Conservation (phyloP, 2,888 invertebrate genomes). For the Hedya salicella region DNA sequence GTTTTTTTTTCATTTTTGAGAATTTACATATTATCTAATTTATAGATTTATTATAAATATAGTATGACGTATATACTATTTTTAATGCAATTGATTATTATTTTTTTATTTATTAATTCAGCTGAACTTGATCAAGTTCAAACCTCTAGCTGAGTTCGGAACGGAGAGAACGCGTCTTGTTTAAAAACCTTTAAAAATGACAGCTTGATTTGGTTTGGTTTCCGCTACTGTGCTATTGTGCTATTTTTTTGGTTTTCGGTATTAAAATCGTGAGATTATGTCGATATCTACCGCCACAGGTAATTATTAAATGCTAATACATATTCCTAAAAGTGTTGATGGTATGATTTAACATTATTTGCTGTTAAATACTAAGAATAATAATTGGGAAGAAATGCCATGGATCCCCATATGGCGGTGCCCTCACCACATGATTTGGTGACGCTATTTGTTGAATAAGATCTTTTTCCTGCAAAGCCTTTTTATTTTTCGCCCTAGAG, state of each 20-base stretch:
- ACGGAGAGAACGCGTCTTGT: conserved; percentile 57
- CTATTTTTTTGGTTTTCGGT: conserved; percentile 81
- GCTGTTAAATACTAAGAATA: conserved; percentile 72
- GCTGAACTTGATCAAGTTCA: background rate
- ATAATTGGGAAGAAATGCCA: conserved; percentile 83
- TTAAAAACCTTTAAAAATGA: conserved; percentile 77
- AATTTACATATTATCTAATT: conserved; percentile 4
- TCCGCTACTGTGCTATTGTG: conserved; percentile 84
- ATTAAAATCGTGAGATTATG: conserved; percentile 75
- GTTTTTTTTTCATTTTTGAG: background rate
- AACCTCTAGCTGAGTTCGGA: conserved; percentile 49
- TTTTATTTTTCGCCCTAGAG: conserved; percentile 52
- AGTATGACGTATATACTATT: conserved; percentile 30
- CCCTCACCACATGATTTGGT: conserved; percentile 83
- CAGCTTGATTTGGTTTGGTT: conserved; percentile 85
- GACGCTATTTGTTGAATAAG: conserved; percentile 74
- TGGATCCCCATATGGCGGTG: conserved; percentile 85
- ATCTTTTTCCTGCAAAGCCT: conserved; percentile 55
- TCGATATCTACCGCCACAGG: conserved; percentile 83
- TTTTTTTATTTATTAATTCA: conserved; percentile 9
- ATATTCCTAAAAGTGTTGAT: conserved; percentile 54
- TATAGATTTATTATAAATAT: conserved; percentile 6
- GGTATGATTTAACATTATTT: conserved; percentile 57
- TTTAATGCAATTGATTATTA: background rate
- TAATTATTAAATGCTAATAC: conserved; percentile 61